Base-by-base conservation (phyloP, 2,797 vertebrate species). In the Lepus oiostolus region DNA sequence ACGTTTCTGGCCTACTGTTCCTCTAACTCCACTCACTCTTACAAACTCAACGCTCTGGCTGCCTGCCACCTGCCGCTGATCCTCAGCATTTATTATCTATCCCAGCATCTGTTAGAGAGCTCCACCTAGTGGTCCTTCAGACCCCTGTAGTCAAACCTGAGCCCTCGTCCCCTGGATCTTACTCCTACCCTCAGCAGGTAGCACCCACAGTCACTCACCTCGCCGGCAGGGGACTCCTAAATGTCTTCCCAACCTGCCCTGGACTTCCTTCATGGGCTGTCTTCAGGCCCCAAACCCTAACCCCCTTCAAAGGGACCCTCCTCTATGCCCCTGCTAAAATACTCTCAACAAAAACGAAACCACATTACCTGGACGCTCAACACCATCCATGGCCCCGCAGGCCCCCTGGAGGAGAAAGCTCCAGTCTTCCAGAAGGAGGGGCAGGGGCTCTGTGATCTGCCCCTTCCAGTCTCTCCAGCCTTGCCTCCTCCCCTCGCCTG, bases 91-190 rank as follows among this genome's bases (percentile, higher is more conserved):
- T 9, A 17, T 4, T 10, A 5, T 10, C 68, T 2, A 30, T 16
- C 19, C 35, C 17, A 70, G 47, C 35, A 19, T 8, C 89, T 54
- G 12, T 17, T 26, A 22, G 38, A 93, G 77, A 28, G 85, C 65
- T 6, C 96, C 96, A 93, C 72, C 91, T 94, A 87, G 91, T 79
- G 95, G 93, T 19, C 54, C 72, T 16, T 11, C 16, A 42, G 90
- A 92, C 22, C 22, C 24, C 16, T 1, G 0, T 1, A 9, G n/a
- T 32, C 67, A 7, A 50, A 68, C 52, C 30, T 0, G 6, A 42
- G 5, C 21, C 35, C 30, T 26, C 12, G 0, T 42, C 28, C n/a
- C 50, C 68, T 5, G 1, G 76, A 26, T 71, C 28, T 30, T 70
- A 30, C 28, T 16, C 28, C 16, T 5, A 7, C 13, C 19, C 32